These are phyloP conservation scores for Tachycineta bicolor DNA, from an alignment of 2,113 vertebrate genomes.

Conservation along the genomic window DNA sequence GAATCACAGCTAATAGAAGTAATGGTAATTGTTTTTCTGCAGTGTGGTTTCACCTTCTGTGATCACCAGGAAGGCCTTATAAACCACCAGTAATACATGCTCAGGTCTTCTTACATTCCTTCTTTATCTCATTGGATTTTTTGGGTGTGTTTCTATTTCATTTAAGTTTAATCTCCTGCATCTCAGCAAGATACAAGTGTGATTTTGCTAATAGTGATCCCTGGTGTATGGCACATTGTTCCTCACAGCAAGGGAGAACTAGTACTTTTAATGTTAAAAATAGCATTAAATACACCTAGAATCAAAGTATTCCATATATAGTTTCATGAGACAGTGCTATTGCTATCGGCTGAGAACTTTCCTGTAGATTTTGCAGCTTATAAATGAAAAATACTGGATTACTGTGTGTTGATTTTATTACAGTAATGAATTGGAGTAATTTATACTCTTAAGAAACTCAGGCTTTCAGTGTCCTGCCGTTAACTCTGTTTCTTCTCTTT, in stretches of 20 bases:
- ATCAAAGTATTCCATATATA: neutral
- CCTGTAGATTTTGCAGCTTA: neutral
- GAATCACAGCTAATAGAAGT: neutral
- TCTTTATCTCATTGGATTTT: neutral
- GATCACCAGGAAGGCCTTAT: neutral
- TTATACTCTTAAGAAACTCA: neutral
- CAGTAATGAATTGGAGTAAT: neutral
- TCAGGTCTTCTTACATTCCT: neutral
- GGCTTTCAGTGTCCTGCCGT: neutral
- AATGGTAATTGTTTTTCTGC: neutral
- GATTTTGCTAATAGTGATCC: neutral
- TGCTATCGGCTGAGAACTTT: neutral
- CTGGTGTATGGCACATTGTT: neutral
- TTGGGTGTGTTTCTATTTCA: neutral
- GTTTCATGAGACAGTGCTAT: neutral
- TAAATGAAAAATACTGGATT: neutral
- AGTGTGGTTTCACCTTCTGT: neutral
- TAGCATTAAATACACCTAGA: neutral
- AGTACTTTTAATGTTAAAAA: neutral
- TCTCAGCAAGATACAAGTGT: neutral
- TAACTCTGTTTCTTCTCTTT: neutral
- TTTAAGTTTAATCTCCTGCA: neutral
- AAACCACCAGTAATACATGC: neutral
- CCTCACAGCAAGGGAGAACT: neutral
- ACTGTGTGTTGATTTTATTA: rapidly evolving